These are phyloP conservation scores for Subacronicta megacephala DNA, from an alignment of 2,888 invertebrate genomes.

Conservation along the genomic window DNA sequence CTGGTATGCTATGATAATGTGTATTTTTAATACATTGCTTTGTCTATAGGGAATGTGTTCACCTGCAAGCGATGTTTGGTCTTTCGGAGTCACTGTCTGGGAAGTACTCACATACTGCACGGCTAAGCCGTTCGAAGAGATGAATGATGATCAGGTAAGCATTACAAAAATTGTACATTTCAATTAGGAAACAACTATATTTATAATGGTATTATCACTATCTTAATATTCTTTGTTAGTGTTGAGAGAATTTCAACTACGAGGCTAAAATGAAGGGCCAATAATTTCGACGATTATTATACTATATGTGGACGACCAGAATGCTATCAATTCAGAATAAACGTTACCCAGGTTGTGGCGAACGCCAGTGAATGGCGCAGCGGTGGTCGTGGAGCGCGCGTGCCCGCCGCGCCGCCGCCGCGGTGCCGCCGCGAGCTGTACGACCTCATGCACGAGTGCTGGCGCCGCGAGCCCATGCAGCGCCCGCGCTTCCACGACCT, in stretches of 20 bases:
- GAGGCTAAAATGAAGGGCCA: too few species aligned
- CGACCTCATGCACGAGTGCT: slow-evolving; percentile 97
- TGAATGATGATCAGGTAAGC: slow-evolving; percentile 94
- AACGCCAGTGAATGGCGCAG: slow-evolving; percentile 92
- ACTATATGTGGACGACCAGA: not conserved
- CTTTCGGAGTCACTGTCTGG: slow-evolving; percentile 97
- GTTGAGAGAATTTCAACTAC: slow-evolving; percentile 1
- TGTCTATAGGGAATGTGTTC: slow-evolving; percentile 94
- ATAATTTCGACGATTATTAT: too few species aligned
- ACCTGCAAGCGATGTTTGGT: slow-evolving; percentile 97
- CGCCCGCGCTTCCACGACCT: slow-evolving; percentile 96
- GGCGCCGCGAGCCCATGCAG: slow-evolving; percentile 94
- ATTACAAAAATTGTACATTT: not conserved
- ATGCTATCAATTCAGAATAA: not conserved
- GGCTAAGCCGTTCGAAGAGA: slow-evolving; percentile 94
- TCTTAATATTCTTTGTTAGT: not conserved
- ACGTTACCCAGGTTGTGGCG: slow-evolving; percentile 89
- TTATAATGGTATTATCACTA: not conserved
- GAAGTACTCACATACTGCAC: slow-evolving; percentile 95
- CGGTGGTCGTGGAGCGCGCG: slow-evolving; percentile 79
- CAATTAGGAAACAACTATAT: not conserved
- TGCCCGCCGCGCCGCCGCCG: slow-evolving; percentile 91
- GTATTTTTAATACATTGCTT: too few species aligned
- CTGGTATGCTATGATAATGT: too few species aligned
- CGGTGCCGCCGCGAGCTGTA: slow-evolving; percentile 96